Evolutionary conservation across 2,113 vertebrate genomes (phyloP).

Genomic region (Heterochromis multidens): DNA sequence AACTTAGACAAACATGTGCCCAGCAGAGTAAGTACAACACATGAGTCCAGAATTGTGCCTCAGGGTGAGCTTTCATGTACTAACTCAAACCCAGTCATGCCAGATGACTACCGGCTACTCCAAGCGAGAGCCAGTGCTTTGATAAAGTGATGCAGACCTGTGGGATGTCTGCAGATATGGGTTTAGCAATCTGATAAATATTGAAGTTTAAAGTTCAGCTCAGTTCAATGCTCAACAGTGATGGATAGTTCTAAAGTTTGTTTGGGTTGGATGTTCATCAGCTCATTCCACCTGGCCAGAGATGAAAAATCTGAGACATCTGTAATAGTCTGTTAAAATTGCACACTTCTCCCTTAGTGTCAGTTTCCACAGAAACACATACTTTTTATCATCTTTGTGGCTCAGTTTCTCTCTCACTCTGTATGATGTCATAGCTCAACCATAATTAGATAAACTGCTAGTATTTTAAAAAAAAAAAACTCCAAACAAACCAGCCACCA

Average conservation of each 20-base stretch:
- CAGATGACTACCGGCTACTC: conserved; percentile 33
- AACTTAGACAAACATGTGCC: conserved; percentile 31
- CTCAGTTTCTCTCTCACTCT: not conserved
- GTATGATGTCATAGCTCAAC: not conserved
- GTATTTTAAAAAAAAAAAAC: no score
- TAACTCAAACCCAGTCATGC: conserved; percentile 16
- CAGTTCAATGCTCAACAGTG: conserved; percentile 13
- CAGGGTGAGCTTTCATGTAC: conserved; percentile 31
- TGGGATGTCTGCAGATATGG: conserved; percentile 22
- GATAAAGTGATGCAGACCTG: conserved; percentile 24
- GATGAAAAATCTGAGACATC: not conserved
- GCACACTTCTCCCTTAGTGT: not conserved
- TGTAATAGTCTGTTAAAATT: not conserved
- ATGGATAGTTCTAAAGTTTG: not conserved
- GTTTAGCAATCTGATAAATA: conserved; percentile 34
- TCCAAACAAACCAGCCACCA: no score
- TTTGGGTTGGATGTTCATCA: not conserved
- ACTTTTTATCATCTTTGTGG: not conserved
- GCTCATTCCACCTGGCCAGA: conserved; percentile 2
- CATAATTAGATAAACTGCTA: conserved; percentile 1
- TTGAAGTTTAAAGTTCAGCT: conserved; percentile 24
- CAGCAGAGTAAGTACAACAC: conserved; percentile 16
- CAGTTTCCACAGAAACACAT: not conserved
- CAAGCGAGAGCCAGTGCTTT: conserved; percentile 11
- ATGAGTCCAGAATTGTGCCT: conserved; percentile 40